Evolutionary conservation across 2,113 vertebrate genomes (phyloP), one percentile per base, ranked within the genome.

Genomic region (Emydocephalus ijimae): DNA sequence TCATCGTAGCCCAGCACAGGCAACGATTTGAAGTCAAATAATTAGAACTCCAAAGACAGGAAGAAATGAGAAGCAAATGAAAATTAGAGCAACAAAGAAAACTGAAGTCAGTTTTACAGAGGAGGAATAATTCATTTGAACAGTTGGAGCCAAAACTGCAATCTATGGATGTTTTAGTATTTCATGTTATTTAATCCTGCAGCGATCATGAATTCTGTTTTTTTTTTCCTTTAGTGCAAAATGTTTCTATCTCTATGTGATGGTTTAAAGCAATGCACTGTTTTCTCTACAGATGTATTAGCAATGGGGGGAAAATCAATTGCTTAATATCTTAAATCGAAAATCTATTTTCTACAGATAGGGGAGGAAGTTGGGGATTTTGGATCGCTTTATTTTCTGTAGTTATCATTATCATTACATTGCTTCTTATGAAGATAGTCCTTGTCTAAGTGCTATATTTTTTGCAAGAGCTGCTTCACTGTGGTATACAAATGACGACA

Each of bases 341-440:
- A 91, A 96, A 95, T 61, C 5, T 96, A 96, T 92, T 97, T 93
- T 86, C 89, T 93, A 93, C 94, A 96, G 96, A 96, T 94, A 97
- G 92, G 69, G 57, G 95, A 96, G 95, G 93, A 89, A 97, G 95
- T 95, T 81, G 93, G 89, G 95, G 96, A 96, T 93, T 93, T 95
- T 86, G 92, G 64, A 91, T 93, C 97, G 96, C 87, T 94, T 95
- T 96, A 64, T 39, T 74, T 91, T 81, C 89, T 91, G 59, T 61
- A 89, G 52, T 95, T 92, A 56, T 93, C 90, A 95, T 92, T 29
- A 94, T 91, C 88, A 24, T 92, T 95, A 0, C 69, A 90, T 95
- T 85, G 94, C 87, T 91, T 74, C 90, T 92, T 8, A 94, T 3
- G 86, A 52, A 92, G 94, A 57, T 90, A 1, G 15, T 87, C 81